Percentiles rank a stretch among this genome's conserved stretches.
Conservation (phyloP, 2,797 vertebrate genomes). For the Sebastes steindachneri region DNA sequence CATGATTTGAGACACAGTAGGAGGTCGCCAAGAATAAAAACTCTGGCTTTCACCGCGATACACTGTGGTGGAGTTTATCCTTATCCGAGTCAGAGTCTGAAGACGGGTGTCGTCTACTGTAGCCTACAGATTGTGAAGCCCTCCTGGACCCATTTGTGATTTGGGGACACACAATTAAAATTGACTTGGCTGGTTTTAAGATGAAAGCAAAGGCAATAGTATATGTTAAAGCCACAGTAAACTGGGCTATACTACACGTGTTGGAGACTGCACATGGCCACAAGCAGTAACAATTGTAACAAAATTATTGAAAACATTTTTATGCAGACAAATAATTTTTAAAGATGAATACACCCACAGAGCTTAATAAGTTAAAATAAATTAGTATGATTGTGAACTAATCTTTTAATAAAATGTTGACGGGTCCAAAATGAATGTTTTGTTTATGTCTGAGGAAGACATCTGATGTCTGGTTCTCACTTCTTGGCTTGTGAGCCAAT, state of each 20-base stretch:
- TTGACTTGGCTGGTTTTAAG: not conserved
- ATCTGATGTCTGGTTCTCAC: too few relatives aligned
- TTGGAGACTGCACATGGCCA: not conserved
- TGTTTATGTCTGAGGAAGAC: too few relatives aligned
- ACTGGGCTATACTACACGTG: not conserved
- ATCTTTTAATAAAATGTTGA: too few relatives aligned
- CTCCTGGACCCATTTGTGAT: not conserved
- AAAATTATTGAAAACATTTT: not conserved
- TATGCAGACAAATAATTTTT: too few relatives aligned
- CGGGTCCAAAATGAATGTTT: too few relatives aligned
- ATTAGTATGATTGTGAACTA: too few relatives aligned
- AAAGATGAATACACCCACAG: too few relatives aligned
- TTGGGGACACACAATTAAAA: not conserved
- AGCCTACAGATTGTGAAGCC: not conserved
- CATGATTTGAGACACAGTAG: slow-evolving; percentile 9
- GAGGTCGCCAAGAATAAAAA: not conserved
- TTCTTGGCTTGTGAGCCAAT: too few relatives aligned
- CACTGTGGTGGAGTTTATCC: not conserved
- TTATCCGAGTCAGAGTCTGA: not conserved
- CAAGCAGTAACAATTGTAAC: not conserved
- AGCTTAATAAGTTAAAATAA: too few relatives aligned
- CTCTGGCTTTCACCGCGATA: not conserved
- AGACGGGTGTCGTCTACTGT: not conserved
- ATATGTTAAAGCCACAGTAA: not conserved
- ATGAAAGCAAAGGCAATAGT: not conserved